A percentile compares a stretch with the other conserved stretches of the same genome.
phyloP scores from a whole-genome alignment of 2,113 vertebrate genomes.

The Carettochelys insculpta region DNA sequence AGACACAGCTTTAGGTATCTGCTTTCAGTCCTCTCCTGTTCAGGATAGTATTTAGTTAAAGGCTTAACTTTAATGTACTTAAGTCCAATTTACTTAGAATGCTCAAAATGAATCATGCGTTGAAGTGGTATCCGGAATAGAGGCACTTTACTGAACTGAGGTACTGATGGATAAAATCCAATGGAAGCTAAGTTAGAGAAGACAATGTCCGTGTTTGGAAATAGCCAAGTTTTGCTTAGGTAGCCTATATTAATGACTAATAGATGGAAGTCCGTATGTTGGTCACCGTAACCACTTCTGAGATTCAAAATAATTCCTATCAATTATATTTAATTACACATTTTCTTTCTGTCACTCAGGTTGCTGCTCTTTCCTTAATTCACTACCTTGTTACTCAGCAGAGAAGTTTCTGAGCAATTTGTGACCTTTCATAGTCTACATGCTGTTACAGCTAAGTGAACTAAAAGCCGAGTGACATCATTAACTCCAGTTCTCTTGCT shows the following conservation, averaged over 20 bases:
- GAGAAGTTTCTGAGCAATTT: neutral
- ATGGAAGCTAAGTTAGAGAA: neutral
- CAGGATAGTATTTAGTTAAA: neutral
- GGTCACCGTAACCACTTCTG: neutral
- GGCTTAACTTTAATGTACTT: neutral
- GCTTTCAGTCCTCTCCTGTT: neutral
- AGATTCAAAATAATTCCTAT: neutral
- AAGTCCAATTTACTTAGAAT: no score
- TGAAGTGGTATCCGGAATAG: neutral
- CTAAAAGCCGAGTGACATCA: neutral
- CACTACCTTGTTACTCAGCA: neutral
- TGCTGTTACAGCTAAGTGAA: neutral
- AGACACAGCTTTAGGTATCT: no score
- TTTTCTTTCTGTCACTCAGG: neutral
- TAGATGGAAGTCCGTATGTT: neutral
- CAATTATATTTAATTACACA: neutral
- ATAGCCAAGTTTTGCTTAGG: neutral
- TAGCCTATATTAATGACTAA: neutral
- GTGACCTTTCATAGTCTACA: neutral
- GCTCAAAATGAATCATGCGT: neutral
- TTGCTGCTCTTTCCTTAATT: neutral
- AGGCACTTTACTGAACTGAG: neutral
- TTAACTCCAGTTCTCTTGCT: neutral
- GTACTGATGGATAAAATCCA: neutral
- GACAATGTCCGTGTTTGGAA: neutral